Base-by-base conservation (phyloP, 2,888 invertebrate species). In the Ochropleura leucogaster region DNA sequence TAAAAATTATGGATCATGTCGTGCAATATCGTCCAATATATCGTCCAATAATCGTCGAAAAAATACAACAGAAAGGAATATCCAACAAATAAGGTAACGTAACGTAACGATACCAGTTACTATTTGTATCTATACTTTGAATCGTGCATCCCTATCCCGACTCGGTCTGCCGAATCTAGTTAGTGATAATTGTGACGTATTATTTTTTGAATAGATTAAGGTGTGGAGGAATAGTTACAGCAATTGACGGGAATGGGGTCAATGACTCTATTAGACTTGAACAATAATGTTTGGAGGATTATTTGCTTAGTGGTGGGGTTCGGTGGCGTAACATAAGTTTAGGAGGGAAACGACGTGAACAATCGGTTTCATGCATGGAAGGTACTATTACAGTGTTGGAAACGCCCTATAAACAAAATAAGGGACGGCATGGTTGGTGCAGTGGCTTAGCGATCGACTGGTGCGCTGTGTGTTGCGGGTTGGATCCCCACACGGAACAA, bases 151-250 rank as follows among this genome's bases (percentile, higher is more conserved):
- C n/a, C n/a, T 62, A n/a, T 57, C 51, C 68, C 78, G 86, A 65
- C 59, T 67, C 76, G 84, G 76, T 75, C 72, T 59, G 60, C 5
- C 55, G 77, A 63, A 57, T 53, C 69, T 69, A 74, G 77, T 85
- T 82, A 76, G 80, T 73, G 80, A 82, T 87, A 86, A 85, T 80
- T 66, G 82, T 72, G 72, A 70, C 66, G 63, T 77, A 80, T 85
- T 79, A 77, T 80, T 86, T 85, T 80, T 72, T 68, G 75, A 87
- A 77, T 85, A 72, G 77, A 70, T 74, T 78, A 70, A 75, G 80
- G 80, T 73, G 79, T 79, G 77, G 65, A 51, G 46, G 20, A 64
- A 63, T 59, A 49, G 62, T 59, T 63, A 60, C 30, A 53, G 46
- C 18, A 12, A 51, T 77, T 74, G 59, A 72, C 63, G 9, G 16